These are phyloP conservation scores for Gymnocheta viridis DNA, from an alignment of 2,888 invertebrate species.

Conservation along the genomic window DNA sequence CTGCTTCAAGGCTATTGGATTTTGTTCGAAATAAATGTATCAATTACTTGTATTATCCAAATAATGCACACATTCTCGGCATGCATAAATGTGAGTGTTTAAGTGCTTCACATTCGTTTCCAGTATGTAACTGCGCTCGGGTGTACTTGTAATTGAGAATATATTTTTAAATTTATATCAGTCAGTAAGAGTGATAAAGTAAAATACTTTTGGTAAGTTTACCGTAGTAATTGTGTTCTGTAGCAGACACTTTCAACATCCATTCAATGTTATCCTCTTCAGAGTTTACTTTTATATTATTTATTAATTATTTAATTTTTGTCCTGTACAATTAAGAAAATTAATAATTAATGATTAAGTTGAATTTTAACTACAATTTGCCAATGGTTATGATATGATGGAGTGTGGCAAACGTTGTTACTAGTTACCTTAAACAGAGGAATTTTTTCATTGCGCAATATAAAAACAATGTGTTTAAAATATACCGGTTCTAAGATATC, in stretches of 20 bases:
- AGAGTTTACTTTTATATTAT: background rate
- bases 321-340: background rate
- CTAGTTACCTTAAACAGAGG: too few relatives aligned
- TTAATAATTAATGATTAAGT: constrained; percentile 9
- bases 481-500: too few relatives aligned
- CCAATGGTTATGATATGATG: background rate
- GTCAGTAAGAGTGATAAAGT: background rate
- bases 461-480: too few relatives aligned
- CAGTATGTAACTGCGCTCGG: background rate
- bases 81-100: background rate
- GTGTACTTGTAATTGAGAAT: constrained; percentile 34
- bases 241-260: background rate
- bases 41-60: constrained; percentile 41
- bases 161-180: constrained; percentile 44
- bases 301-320: background rate
- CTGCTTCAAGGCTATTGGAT: constrained; percentile 53
- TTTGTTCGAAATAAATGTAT: constrained; percentile 51
- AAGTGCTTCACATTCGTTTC: background rate
- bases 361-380: background rate
- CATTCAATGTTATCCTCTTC: background rate
- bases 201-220: constrained; percentile 24
- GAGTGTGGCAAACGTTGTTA: too few relatives aligned
- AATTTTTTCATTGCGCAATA: too few relatives aligned
- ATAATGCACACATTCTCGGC: constrained; percentile 31
- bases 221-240: background rate